Base-by-base conservation (phyloP, 2,888 invertebrate species). In the Clusia tigrina region DNA sequence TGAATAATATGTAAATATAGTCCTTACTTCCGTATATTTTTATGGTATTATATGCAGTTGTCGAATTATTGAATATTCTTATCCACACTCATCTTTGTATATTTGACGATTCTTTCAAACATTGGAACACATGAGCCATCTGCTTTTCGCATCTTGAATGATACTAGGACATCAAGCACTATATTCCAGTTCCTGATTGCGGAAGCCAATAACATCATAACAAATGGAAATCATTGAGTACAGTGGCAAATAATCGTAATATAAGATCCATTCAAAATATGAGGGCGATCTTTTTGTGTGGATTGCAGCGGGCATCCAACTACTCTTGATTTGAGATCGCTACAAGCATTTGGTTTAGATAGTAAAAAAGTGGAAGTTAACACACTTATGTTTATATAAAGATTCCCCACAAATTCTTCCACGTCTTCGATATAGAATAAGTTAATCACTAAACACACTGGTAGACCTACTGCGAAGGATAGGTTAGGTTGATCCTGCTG, bases 21-120 rank as follows among this genome's bases (percentile, higher is more conserved):
- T n/a, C n/a, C 72, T 69, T 61, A 76, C 74, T 59, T 1, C 24
- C 71, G 55, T 1, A 76, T 57, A 62, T 69, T 69, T 53, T 66
- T 64, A 42, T 74, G 71, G 61, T 72, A 73, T 18, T 57, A 61
- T 18, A 76, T 61, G 48, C 76, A 76, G 5, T 52, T 51, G 18
- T 66, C 51, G 48, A 76, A 54, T 51, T 74, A 74, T 18, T 55
- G 42, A 6, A 70, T 63, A 66, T 74, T 72, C 1, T 67, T 60
- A 0, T 68, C 66, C 18, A 22, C 12, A 1, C 46, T 23, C 1
- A 10, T 17, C 2, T 0, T 1, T 0, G 1, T 1, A 9, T 66
- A 60, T 10, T 63, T 64, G 15, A 73, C 74, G 54, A 74, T 71
- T 60, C 70, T 55, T 1, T 63, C 15, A 2, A 76, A 12, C 54